A percentile compares a stretch with the other conserved stretches of the same genome.
Conservation (phyloP, 2,888 invertebrate genomes). For the Acanthosepion esculentum region DNA sequence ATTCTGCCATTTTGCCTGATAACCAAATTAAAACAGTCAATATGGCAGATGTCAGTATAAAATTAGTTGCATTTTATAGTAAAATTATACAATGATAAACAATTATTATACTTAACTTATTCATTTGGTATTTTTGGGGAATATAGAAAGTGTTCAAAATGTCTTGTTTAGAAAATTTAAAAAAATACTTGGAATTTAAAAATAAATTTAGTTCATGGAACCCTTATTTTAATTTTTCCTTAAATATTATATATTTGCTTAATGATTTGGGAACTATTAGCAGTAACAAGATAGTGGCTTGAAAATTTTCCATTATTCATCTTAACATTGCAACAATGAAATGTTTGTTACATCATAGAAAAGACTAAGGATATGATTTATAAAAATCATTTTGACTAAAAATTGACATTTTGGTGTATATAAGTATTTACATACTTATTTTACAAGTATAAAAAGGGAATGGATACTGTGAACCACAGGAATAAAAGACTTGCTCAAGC, state of each 20-base stretch:
- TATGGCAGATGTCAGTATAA: background rate
- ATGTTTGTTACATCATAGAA: background rate
- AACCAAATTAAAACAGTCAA: background rate
- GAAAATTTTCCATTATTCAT: background rate
- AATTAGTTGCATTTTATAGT: background rate
- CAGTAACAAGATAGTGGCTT: background rate
- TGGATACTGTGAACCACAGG: background rate
- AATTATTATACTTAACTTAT: too few relatives aligned
- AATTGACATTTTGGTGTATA: background rate
- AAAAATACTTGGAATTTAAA: background rate
- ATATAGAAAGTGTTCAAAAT: background rate
- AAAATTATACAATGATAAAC: too few relatives aligned
- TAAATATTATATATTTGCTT: background rate
- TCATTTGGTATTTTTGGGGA: too few relatives aligned
- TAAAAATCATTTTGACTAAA: background rate
- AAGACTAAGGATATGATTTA: background rate
- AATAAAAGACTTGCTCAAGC: constrained; percentile 4
- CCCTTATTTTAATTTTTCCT: background rate
- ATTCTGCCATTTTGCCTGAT: background rate
- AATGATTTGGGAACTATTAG: background rate
- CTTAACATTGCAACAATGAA: background rate
- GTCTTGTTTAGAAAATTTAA: background rate
- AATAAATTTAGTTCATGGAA: background rate
- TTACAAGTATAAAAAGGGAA: background rate
- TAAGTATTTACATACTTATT: background rate